A percentile compares a stretch with the other conserved stretches of the same genome.
These are phyloP conservation scores for Anoplolepis gracilipes DNA, from an alignment of 1,140 invertebrate genomes.

Conservation along the genomic window DNA sequence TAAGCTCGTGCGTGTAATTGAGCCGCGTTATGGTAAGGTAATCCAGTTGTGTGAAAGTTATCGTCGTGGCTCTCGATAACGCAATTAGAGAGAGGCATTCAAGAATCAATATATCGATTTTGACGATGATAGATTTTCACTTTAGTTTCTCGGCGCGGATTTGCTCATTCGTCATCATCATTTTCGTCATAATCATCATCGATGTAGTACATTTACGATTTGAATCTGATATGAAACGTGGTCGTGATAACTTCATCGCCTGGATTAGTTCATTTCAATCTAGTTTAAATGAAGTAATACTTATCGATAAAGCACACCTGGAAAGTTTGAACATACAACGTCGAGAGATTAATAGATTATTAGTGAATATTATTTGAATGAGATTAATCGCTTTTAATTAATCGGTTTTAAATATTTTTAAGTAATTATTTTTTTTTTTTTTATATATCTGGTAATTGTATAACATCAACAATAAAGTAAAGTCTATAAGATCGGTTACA, in stretches of 20 bases:
- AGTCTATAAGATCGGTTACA: background rate
- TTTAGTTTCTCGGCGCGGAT: constrained; percentile 49
- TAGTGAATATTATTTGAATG: background rate
- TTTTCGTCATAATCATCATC: constrained; percentile 26
- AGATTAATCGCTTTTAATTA: background rate
- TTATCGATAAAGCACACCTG: background rate
- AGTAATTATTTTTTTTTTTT: background rate
- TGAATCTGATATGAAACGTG: background rate
- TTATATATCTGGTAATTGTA: background rate
- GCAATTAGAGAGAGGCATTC: constrained; percentile 36
- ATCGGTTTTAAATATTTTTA: background rate
- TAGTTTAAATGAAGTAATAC: background rate
- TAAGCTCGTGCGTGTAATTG: constrained; percentile 56
- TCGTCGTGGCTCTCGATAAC: constrained; percentile 68
- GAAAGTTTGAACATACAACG: background rate
- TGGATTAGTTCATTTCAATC: background rate
- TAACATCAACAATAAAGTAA: background rate
- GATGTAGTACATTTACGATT: background rate
- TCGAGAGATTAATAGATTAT: background rate
- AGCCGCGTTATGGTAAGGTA: constrained; percentile 44
- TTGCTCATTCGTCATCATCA: background rate
- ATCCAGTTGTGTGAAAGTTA: constrained; percentile 67
- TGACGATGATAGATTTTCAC: constrained; percentile 56
- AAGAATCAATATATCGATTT: constrained; percentile 3
- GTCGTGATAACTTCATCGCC: background rate